Evolutionary conservation across 2,113 vertebrate species (phyloP), one percentile per base, ranked within the genome.

Genomic region (Bombycilla garrulus): DNA sequence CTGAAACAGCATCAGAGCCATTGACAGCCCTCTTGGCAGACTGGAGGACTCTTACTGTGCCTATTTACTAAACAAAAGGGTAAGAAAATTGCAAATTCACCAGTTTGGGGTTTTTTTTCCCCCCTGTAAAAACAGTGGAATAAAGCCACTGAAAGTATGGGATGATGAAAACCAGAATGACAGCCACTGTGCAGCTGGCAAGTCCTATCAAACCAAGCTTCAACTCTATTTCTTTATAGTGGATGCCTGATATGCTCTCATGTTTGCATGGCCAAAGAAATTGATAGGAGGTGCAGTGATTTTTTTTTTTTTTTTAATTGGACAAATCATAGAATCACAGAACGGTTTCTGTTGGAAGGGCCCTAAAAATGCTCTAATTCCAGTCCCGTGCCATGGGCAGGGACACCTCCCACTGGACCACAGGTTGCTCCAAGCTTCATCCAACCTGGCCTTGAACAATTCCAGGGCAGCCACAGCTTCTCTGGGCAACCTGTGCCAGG

Each of bases 341-440:
- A 58, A 67, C 0, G 1, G 15, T n/a, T 73, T 54, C 14, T 33
- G 2, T 36, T 51, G 45, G 33, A 67, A 86, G 14, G 6, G 7
- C 11, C 17, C 8, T 33, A 44, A 60, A 67, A 51, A 18, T 44
- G 36, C 3, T 58, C 36, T 6, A 2, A 4, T 44, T 77, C 36
- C 33, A 77, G 2, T 3, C 15, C 22, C 17, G 2, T 60, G 9
- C 17, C 15, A 33, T 19, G 26, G 33, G 33, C 26, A 86, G 26
- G 26, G 33, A 45, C 15, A 38, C 3, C 8, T 77, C 38, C 23
- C 45, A 60, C 22, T 36, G 1, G 0, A 0, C 4, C 33, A 4
- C 33, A 60, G 22, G 18, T 8, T 67, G 36, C 22, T 77, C 5
- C 0, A 60, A 33, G 18, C 17, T 14, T 0, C 9, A 36, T 23